Conservation (phyloP, 2,888 invertebrate genomes). For the Bellardia bayeri region DNA sequence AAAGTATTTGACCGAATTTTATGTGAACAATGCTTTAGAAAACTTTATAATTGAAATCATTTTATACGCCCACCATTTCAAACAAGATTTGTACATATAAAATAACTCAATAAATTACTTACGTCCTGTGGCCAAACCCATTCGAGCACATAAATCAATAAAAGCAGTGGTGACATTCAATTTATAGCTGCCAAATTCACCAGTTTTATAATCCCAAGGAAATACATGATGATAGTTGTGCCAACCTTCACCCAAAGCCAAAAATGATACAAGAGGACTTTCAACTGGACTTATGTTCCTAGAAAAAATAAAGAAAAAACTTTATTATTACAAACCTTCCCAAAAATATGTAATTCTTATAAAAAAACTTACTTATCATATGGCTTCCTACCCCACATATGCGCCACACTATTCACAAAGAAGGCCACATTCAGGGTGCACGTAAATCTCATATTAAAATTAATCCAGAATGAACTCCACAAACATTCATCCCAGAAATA, state of each 20-base stretch:
- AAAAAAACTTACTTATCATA: conserved; percentile 90
- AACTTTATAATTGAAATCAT: too few species aligned
- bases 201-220: conserved; percentile 89
- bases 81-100: too few species aligned
- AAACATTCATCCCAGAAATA: conserved; percentile 93
- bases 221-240: conserved; percentile 92
- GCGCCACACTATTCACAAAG: conserved; percentile 97
- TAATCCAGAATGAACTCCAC: conserved; percentile 92
- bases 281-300: conserved; percentile 91
- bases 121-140: conserved; percentile 94
- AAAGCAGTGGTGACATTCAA: conserved; percentile 91
- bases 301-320: neutral
- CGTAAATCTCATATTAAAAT: conserved; percentile 93
- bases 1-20: too few species aligned
- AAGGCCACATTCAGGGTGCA: conserved; percentile 95
- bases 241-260: conserved; percentile 92
- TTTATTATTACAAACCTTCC: neutral
- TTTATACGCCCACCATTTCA: too few species aligned
- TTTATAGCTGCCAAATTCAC: conserved; percentile 87
- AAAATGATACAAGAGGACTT: conserved; percentile 89
- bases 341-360: neutral
- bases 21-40: too few species aligned
- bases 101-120: conserved; percentile 77
- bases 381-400: conserved; percentile 96
- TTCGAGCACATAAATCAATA: conserved; percentile 90